Percentiles rank a stretch among this genome's conserved stretches.
Conservation (phyloP, 2,113 vertebrate species). For the Gavia stellata region DNA sequence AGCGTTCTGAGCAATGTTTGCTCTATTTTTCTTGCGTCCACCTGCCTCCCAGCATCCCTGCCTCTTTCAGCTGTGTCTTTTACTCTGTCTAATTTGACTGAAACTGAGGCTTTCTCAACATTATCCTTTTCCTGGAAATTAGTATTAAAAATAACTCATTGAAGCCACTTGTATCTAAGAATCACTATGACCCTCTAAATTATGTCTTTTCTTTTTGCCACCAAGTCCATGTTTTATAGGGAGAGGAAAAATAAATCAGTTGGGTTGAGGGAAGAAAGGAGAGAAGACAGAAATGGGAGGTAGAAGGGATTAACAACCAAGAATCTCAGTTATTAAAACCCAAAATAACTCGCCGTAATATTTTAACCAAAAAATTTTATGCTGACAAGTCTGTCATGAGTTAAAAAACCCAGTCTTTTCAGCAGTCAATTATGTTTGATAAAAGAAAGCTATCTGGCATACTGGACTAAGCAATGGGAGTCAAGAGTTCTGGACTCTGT, state of each 20-base stretch:
- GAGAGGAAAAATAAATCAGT: not conserved
- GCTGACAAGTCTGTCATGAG: slow-evolving; percentile 38
- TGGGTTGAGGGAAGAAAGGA: not conserved
- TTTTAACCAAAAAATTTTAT: slow-evolving; percentile 51
- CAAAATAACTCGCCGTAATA: not conserved
- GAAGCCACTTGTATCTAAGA: not conserved
- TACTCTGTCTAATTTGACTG: not conserved
- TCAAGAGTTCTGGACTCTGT: slow-evolving; percentile 21
- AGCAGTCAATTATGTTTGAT: slow-evolving; percentile 57
- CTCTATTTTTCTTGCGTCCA: not conserved
- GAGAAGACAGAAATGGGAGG: not conserved
- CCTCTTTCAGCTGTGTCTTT: not conserved
- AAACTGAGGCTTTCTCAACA: not conserved
- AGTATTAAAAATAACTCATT: not conserved
- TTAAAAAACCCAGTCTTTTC: slow-evolving; percentile 62
- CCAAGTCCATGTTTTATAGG: not conserved
- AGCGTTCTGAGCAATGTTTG: not conserved
- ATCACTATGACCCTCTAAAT: not conserved
- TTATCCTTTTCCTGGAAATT: not conserved
- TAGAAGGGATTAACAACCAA: not conserved
- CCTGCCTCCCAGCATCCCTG: not conserved
- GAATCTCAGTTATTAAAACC: not conserved
- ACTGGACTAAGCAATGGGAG: slow-evolving; percentile 16
- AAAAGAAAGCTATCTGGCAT: slow-evolving; percentile 1
- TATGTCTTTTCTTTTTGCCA: not conserved